Conservation (phyloP, 2,888 invertebrate species). For the Xanthostigma xanthostigma region DNA sequence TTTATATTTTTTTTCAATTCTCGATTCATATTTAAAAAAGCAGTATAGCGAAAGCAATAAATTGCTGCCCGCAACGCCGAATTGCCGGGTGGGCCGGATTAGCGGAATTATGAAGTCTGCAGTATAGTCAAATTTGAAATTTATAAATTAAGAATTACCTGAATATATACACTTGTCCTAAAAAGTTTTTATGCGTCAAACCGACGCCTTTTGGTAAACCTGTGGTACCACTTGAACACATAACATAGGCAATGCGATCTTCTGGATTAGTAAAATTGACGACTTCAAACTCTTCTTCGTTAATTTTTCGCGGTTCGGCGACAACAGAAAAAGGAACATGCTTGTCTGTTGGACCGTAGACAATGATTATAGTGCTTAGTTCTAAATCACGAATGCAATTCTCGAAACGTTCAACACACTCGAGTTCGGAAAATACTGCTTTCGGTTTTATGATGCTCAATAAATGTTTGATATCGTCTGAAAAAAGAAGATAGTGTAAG, state of each 20-base stretch:
- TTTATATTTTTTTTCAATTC: too few relatives aligned
- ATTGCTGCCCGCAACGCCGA: too few relatives aligned
- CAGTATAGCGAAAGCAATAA: too few relatives aligned
- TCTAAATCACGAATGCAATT: slow-evolving; percentile 8
- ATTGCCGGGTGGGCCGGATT: too few relatives aligned
- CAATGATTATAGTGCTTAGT: slow-evolving; percentile 12
- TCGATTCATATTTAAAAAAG: too few relatives aligned
- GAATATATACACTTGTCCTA: not conserved
- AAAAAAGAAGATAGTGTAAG: not conserved
- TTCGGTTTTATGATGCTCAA: slow-evolving; percentile 13
- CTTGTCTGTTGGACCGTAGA: slow-evolving; percentile 11
- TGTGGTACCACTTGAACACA: slow-evolving; percentile 56
- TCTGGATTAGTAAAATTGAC: not conserved
- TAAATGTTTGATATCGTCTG: slow-evolving; percentile 14
- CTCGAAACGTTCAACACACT: slow-evolving; percentile 11
- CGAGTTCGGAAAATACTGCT: slow-evolving; percentile 14
- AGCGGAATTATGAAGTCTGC: too few relatives aligned
- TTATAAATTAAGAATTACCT: not conserved
- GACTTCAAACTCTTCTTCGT: not conserved
- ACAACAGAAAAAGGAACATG: slow-evolving; percentile 2
- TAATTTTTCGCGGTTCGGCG: not conserved
- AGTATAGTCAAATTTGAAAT: too few relatives aligned
- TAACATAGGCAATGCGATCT: slow-evolving; percentile 14
- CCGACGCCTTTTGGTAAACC: slow-evolving; percentile 53
- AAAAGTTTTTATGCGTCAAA: slow-evolving; percentile 38